These are phyloP conservation scores for Drosophila ercepeae DNA, from an alignment of 1,140 invertebrate species.

Conservation along the genomic window DNA sequence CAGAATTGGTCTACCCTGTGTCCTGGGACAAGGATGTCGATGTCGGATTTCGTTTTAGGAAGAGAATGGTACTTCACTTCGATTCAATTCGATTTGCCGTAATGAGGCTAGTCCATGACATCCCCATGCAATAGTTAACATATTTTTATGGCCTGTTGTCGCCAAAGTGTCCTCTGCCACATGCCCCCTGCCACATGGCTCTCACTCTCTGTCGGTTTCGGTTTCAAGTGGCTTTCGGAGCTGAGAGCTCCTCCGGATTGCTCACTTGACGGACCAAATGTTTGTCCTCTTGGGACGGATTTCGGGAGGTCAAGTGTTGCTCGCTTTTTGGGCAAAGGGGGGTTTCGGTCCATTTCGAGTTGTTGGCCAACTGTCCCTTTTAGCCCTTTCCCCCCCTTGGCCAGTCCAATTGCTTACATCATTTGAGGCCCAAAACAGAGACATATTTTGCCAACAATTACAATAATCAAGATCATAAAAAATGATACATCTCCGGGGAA, in stretches of 20 bases:
- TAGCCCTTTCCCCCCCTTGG: not conserved
- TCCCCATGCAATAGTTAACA: conserved; percentile 60
- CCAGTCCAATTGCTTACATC: not conserved
- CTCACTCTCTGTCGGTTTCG: conserved; percentile 11
- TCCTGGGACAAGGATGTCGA: conserved; percentile 16
- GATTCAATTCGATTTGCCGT: conserved; percentile 62
- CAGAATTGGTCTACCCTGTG: not conserved
- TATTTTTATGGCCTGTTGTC: conserved; percentile 70
- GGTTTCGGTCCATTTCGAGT: not conserved
- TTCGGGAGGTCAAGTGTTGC: not conserved
- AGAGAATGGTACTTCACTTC: conserved; percentile 39
- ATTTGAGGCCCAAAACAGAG: not conserved
- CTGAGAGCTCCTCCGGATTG: conserved; percentile 47
- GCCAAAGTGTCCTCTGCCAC: conserved; percentile 53
- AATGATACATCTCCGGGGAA: not conserved
- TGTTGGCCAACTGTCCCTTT: too few relatives aligned
- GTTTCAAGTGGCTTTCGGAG: conserved; percentile 46
- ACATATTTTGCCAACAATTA: not conserved
- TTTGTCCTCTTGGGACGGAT: conserved; percentile 24
- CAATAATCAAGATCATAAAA: not conserved
- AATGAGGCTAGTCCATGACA: conserved; percentile 61
- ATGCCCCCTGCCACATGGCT: not conserved
- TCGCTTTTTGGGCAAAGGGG: not conserved
- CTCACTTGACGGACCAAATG: conserved; percentile 59
- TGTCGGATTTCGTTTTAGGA: conserved; percentile 4